Conservation (phyloP, 2,888 invertebrate genomes). For the Polyploca ridens region DNA sequence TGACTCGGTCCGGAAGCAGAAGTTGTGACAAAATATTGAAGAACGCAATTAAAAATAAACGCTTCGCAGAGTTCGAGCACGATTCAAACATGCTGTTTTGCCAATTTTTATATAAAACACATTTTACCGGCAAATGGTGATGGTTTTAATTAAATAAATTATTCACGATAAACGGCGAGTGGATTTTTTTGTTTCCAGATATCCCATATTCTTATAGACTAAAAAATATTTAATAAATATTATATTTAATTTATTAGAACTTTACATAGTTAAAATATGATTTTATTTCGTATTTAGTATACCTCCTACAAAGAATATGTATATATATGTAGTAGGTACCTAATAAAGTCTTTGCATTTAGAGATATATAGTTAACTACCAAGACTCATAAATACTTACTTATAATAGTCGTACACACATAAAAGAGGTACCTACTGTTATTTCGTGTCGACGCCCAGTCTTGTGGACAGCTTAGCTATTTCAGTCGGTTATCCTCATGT, state of each 20-base stretch:
- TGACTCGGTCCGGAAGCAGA: slow-evolving; percentile 25
- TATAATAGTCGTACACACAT: not conserved
- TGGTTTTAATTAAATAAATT: slow-evolving; percentile 3
- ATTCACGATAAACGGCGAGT: not conserved
- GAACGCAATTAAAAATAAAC: slow-evolving; percentile 62
- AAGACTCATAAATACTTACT: too few species aligned
- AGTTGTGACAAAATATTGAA: slow-evolving; percentile 59
- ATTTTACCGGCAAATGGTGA: not conserved
- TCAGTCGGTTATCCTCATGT: not conserved
- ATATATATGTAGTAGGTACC: too few species aligned
- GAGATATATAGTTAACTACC: too few species aligned
- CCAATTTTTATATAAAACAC: not conserved
- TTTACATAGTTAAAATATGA: too few species aligned
- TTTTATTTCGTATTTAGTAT: too few species aligned
- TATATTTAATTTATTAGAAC: too few species aligned
- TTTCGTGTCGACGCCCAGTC: not conserved
- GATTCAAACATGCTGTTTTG: not conserved
- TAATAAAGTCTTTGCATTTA: too few species aligned
- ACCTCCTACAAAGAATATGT: too few species aligned
- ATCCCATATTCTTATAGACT: too few species aligned
- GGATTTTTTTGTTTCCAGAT: too few species aligned
- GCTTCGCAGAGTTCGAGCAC: slow-evolving; percentile 38
- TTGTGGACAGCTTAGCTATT: not conserved
- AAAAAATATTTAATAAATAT: too few species aligned
- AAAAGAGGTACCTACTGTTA: not conserved